These are phyloP conservation scores for Cercopithecus diana DNA, from an alignment of 2,797 vertebrate genomes.

Conservation along the genomic window DNA sequence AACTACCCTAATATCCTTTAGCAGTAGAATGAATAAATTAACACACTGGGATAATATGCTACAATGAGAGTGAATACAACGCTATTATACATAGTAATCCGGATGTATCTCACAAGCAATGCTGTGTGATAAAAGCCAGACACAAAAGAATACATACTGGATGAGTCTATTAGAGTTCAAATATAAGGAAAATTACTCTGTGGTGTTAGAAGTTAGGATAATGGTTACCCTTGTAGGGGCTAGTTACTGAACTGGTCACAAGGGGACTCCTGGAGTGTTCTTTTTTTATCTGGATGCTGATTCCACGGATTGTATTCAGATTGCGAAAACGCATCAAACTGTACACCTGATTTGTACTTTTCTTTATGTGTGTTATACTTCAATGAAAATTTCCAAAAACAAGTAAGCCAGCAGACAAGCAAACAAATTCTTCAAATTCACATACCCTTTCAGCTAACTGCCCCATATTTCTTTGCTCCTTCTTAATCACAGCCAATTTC, in stretches of 20 bases:
- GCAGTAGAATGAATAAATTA: slow-evolving; percentile 48
- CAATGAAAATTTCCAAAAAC: slow-evolving; percentile 49
- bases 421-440: slow-evolving; percentile 9
- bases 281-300: not conserved
- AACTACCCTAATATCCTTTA: slow-evolving; percentile 12
- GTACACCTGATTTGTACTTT: slow-evolving; percentile 40
- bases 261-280: not conserved
- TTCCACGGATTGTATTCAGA: not conserved
- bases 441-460: slow-evolving; percentile 20
- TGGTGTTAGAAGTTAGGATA: slow-evolving; percentile 33
- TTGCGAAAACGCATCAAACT: not conserved
- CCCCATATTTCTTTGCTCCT: slow-evolving; percentile 22
- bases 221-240: not conserved
- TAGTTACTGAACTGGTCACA: slow-evolving; percentile 43
- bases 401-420: not conserved
- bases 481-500: slow-evolving; percentile 14
- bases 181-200: slow-evolving; percentile 18
- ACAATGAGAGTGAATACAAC: not conserved
- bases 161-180: slow-evolving; percentile 47
- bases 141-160: not conserved
- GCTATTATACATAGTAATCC: not conserved
- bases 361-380: not conserved
- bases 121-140: not conserved
- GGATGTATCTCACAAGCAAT: not conserved
- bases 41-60: not conserved